A percentile compares a stretch with the other conserved stretches of the same genome.
Evolutionary conservation across 2,888 invertebrate species (phyloP).

Genomic region (Halocaridina rubra): DNA sequence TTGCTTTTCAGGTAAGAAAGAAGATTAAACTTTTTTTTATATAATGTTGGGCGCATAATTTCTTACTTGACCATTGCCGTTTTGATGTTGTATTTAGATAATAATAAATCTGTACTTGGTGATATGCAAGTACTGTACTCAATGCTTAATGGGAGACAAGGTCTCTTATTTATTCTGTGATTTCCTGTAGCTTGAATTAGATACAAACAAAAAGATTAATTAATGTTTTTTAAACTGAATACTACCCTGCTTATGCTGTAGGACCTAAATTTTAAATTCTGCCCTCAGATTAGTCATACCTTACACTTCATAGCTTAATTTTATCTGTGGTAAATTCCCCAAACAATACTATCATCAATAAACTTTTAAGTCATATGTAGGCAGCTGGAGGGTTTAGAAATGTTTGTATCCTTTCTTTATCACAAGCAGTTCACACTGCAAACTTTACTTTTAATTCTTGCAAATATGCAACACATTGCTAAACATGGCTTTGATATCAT

Average conservation of each 20-base stretch:
- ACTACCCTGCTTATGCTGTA: background rate
- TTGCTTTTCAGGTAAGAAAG: slow-evolving; percentile 17
- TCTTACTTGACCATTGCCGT: slow-evolving; percentile 27
- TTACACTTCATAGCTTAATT: too few relatives aligned
- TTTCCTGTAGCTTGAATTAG: slow-evolving; percentile 27
- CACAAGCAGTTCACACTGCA: too few relatives aligned
- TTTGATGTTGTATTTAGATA: slow-evolving; percentile 46
- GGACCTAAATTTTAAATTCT: too few relatives aligned
- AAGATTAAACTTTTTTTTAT: slow-evolving; percentile 22
- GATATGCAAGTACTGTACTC: slow-evolving; percentile 39
- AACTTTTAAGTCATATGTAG: too few relatives aligned
- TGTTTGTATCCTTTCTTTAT: too few relatives aligned
- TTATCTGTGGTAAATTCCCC: too few relatives aligned
- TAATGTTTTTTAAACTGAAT: slow-evolving; percentile 17
- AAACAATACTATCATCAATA: too few relatives aligned
- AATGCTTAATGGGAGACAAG: slow-evolving; percentile 15
- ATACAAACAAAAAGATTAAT: background rate
- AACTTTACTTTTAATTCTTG: too few relatives aligned
- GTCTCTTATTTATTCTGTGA: slow-evolving; percentile 28
- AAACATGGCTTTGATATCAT: too few relatives aligned
- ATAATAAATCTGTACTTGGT: slow-evolving; percentile 26
- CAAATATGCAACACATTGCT: too few relatives aligned
- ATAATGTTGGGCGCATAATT: slow-evolving; percentile 36
- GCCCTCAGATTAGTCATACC: too few relatives aligned
- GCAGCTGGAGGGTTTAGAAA: too few relatives aligned